Conservation (phyloP, 1,140 invertebrate species). For the Zaprionus camerounensis region DNA sequence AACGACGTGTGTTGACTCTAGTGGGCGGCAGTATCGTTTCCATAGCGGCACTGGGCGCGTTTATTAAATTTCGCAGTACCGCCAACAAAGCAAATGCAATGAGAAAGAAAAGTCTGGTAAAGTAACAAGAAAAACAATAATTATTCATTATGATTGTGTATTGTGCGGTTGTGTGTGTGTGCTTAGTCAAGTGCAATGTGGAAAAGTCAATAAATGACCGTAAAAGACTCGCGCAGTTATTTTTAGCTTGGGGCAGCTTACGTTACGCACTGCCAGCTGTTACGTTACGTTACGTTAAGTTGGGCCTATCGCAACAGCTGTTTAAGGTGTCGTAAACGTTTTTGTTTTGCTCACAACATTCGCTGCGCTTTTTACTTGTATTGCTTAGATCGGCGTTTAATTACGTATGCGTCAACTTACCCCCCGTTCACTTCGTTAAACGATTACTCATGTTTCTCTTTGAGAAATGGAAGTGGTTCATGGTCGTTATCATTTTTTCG, state of each 20-base stretch:
- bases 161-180: conserved; percentile 1
- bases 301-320: conserved; percentile 49
- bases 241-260: conserved; percentile 75
- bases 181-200: conserved; percentile 7
- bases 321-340: not conserved
- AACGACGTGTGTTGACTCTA: conserved; percentile 35
- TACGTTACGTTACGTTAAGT: conserved; percentile 27
- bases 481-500: conserved; percentile 43
- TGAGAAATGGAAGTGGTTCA: conserved; percentile 44
- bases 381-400: conserved; percentile 22
- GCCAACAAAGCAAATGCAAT: conserved; percentile 59
- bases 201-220: conserved; percentile 74
- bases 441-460: conserved; percentile 15
- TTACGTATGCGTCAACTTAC: not conserved
- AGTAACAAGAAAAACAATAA: not conserved
- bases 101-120: conserved; percentile 69
- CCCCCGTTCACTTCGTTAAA: not conserved
- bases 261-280: conserved; percentile 17
- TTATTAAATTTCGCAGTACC: conserved; percentile 53
- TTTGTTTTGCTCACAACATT: conserved; percentile 64
- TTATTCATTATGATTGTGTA: not conserved
- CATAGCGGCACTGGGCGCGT: conserved; percentile 55
- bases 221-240: conserved; percentile 78
- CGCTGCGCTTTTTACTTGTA: conserved; percentile 53
- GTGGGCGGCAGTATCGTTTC: conserved; percentile 60